These are phyloP conservation scores for Labeo calbasu DNA, from an alignment of 2,797 vertebrate species.

Conservation along the genomic window DNA sequence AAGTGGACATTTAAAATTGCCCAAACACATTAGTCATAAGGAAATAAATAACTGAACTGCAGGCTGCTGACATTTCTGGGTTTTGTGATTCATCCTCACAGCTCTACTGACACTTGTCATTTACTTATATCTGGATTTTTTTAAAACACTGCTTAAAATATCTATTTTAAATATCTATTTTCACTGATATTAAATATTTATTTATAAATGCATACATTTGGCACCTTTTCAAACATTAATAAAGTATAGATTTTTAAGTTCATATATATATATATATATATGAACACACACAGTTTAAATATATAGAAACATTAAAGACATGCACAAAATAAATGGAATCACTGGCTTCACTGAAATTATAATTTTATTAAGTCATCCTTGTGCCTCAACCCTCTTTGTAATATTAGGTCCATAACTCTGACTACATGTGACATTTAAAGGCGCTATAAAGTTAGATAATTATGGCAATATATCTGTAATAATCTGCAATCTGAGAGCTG, in stretches of 20 bases:
- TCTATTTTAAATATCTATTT: no score
- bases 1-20: conserved; percentile 35
- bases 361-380: conserved; percentile 71
- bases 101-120: conserved; percentile 25
- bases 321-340: conserved; percentile 44
- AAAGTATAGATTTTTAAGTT: not conserved
- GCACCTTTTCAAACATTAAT: not conserved
- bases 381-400: conserved; percentile 78
- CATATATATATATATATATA: not conserved
- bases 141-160: conserved; percentile 7
- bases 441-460: conserved; percentile 84
- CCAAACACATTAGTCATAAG: conserved; percentile 40
- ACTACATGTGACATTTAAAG: conserved; percentile 79
- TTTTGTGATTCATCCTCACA: conserved; percentile 37
- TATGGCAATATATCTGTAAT: conserved; percentile 86
- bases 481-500: conserved; percentile 75
- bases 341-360: conserved; percentile 40
- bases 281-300: conserved; percentile 39
- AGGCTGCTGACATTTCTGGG: conserved; percentile 29
- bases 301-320: conserved; percentile 51
- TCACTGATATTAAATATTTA: not conserved
- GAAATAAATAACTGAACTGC: conserved; percentile 30
- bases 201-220: conserved; percentile 4
- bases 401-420: conserved; percentile 82
- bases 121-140: conserved; percentile 9